Percentiles rank a stretch among this genome's conserved stretches.
These are phyloP conservation scores for Austrofundulus limnaeus DNA, from an alignment of 2,113 vertebrate genomes.

Conservation along the genomic window DNA sequence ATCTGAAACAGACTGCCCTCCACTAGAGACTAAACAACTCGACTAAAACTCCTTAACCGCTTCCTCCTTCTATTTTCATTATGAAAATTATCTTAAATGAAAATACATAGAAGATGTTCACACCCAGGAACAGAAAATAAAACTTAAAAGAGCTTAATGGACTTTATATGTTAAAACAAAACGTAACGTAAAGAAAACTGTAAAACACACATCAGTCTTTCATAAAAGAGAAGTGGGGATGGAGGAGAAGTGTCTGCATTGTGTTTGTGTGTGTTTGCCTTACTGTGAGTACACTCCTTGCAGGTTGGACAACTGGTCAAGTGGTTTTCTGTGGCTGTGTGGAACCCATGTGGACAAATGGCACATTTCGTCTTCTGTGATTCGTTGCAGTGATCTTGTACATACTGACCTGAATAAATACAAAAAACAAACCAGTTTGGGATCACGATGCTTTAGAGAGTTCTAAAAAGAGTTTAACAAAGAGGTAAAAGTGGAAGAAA, in stretches of 20 bases:
- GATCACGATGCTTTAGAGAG: background rate
- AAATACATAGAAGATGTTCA: no score
- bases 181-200: no score
- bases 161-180: no score
- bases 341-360: background rate
- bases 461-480: background rate
- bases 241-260: background rate
- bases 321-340: conserved; percentile 42
- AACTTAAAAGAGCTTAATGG: no score
- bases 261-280: conserved; percentile 26
- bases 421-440: background rate
- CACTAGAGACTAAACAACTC: background rate
- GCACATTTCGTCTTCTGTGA: conserved; percentile 2
- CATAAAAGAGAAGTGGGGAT: background rate
- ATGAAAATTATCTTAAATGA: background rate
- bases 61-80: background rate
- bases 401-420: conserved; percentile 51
- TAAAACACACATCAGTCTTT: background rate
- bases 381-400: conserved; percentile 5
- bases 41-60: background rate
- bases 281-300: conserved; percentile 55
- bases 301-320: background rate
- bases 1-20: background rate
- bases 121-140: no score
- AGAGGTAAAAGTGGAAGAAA: background rate